Conservation (phyloP, 2,797 vertebrate genomes). For the Diplodus sargus region DNA sequence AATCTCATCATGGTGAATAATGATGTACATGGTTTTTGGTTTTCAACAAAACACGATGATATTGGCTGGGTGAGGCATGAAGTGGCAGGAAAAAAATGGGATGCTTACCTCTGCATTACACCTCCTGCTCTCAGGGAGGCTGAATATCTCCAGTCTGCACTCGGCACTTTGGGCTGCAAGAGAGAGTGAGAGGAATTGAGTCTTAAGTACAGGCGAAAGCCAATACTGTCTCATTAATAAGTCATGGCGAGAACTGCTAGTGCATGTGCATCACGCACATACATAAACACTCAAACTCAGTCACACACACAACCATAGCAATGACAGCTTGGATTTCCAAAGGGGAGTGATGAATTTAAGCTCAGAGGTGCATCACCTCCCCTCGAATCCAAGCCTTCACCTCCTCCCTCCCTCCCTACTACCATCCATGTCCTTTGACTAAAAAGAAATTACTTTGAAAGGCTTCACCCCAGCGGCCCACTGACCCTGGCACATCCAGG, state of each 20-base stretch:
- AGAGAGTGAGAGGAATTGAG: slow-evolving; percentile 80
- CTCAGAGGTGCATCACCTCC: slow-evolving; percentile 29
- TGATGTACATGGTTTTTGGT: neutral
- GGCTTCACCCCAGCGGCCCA: slow-evolving; percentile 28
- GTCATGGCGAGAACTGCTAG: slow-evolving; percentile 58
- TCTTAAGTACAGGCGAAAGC: slow-evolving; percentile 73
- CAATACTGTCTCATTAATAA: slow-evolving; percentile 78
- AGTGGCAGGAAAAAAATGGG: slow-evolving; percentile 18
- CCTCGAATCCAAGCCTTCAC: neutral
- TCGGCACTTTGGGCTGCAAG: slow-evolving; percentile 92
- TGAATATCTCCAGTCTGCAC: slow-evolving; percentile 97
- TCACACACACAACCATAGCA: slow-evolving; percentile 25
- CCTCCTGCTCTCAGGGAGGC: slow-evolving; percentile 96
- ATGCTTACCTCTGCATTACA: slow-evolving; percentile 93
- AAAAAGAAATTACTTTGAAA: slow-evolving; percentile 32
- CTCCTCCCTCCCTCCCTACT: neutral
- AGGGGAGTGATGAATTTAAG: slow-evolving; percentile 50
- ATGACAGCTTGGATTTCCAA: slow-evolving; percentile 39
- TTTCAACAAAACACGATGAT: slow-evolving; percentile 8
- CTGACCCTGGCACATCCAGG: slow-evolving; percentile 15
- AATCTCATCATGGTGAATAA: neutral
- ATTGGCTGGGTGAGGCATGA: slow-evolving; percentile 5
- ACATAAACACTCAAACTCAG: slow-evolving; percentile 38
- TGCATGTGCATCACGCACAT: slow-evolving; percentile 34
- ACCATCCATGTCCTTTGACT: slow-evolving; percentile 31